A percentile compares a stretch with the other conserved stretches of the same genome.
phyloP scores from a whole-genome alignment of 1,140 invertebrate genomes.

The Campoletis sonorensis region DNA sequence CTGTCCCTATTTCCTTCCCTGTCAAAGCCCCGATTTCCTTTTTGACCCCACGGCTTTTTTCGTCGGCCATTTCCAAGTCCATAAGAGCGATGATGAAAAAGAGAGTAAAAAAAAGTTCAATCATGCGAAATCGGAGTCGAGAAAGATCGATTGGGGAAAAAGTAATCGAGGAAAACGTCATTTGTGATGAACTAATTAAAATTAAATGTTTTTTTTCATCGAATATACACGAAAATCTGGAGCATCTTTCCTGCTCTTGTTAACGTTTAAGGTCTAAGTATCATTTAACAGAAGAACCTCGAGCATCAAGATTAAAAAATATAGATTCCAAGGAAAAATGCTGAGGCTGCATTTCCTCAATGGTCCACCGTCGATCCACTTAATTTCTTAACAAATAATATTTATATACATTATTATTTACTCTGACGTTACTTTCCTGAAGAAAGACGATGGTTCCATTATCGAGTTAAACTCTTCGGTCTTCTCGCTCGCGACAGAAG shows the following conservation, averaged over 20 bases:
- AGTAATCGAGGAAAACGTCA: background rate
- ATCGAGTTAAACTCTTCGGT: conserved; percentile 29
- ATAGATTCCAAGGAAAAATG: background rate
- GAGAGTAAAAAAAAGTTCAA: background rate
- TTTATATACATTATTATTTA: background rate
- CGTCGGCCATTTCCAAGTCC: background rate
- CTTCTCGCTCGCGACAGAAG: background rate
- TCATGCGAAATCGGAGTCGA: background rate
- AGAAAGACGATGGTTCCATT: background rate
- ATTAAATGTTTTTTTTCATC: background rate
- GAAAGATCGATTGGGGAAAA: background rate
- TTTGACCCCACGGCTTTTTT: conserved; percentile 47
- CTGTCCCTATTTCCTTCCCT: conserved; percentile 67
- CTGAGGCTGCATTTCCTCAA: conserved; percentile 9
- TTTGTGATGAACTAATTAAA: background rate
- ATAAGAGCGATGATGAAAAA: no score
- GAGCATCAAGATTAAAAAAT: background rate
- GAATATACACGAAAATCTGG: no score
- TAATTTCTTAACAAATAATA: background rate
- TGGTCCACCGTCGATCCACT: background rate
- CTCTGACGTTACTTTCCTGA: background rate
- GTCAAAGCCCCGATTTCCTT: conserved; percentile 37
- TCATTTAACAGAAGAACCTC: background rate
- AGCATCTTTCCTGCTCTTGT: background rate
- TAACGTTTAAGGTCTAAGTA: background rate